Base-by-base conservation (phyloP, 2,888 invertebrate genomes). In the Timema podura region DNA sequence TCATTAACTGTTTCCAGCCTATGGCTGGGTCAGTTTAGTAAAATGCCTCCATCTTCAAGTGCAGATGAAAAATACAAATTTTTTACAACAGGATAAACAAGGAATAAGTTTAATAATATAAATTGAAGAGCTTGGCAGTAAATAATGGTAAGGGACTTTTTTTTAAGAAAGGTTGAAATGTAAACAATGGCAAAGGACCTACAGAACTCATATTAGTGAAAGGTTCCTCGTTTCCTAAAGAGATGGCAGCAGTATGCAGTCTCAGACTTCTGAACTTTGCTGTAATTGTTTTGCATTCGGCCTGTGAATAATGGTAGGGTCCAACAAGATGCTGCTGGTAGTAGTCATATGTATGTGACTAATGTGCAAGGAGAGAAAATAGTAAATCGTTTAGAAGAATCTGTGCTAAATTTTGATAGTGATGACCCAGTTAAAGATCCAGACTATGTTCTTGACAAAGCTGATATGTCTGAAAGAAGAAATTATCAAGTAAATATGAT, bases 131-230 rank as follows among this genome's bases (percentile, higher is more conserved):
- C 13, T 61, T 45, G 30, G 61, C 61, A 44, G 61, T 61, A 61
- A 61, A 61, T 45, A 61, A 30, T 61, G 44, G 44, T 61, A 61
- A 61, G 61, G 61, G 30, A 61, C 61, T 11, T 61, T 44, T 13
- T 44, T 7, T 61, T 10, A 0, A 13, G 5, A 61, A 61, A 30
- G 5, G 61, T 44, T 61, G 10, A 61, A 45, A 5, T 61, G 44
- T 61, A 61, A 61, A 61, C 30, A 30, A 61, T 30, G 30, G 30
- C 5, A 61, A 61, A 13, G 30, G 13, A 5, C 16, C 9, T 61
- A 45, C 8, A 44, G 9, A 44, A 16, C 30, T 30, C 45, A 13
- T 61, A 61, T 61, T 6, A 61, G 61, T 30, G 45, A 61, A 61
- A 45, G 6, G 61, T 61, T 61, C 61, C 16, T 44, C 1, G 30